These are phyloP conservation scores for Pollimyrus isidori DNA, from an alignment of 2,113 vertebrate genomes.

Conservation along the genomic window DNA sequence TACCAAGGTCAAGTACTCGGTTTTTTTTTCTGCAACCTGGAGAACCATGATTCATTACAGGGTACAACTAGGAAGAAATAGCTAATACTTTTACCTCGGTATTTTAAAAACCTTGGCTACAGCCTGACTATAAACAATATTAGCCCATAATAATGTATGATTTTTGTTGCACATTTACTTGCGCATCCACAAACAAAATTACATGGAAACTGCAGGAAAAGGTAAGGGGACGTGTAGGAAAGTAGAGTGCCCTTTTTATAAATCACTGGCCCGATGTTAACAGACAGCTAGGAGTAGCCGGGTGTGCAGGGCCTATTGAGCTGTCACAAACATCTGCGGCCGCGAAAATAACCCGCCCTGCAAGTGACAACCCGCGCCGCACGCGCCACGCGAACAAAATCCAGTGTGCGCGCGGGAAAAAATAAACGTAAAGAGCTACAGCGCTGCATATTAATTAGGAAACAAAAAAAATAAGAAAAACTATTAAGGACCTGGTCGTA, in stretches of 20 bases:
- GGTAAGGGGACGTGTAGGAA: background rate
- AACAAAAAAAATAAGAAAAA: background rate
- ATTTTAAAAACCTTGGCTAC: background rate
- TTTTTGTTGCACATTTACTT: background rate
- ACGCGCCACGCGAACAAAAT: conserved; percentile 15
- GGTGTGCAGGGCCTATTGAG: conserved; percentile 39
- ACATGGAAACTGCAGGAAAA: background rate
- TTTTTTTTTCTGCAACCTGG: background rate
- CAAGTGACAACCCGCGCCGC: conserved; percentile 24
- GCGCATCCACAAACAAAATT: background rate
- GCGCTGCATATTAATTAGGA: background rate
- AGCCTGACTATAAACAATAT: background rate
- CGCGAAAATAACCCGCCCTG: conserved; percentile 35
- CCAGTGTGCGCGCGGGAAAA: background rate
- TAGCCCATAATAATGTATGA: background rate
- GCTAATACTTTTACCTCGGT: background rate
- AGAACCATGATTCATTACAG: background rate
- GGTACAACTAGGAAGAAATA: no score
- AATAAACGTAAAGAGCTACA: background rate
- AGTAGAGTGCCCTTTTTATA: conserved; percentile 50
- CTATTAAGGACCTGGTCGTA: background rate
- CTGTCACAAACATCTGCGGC: conserved; percentile 59
- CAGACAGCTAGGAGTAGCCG: conserved; percentile 46
- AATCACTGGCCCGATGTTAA: conserved; percentile 48
- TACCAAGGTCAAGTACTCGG: background rate